Percentiles rank a stretch among this genome's conserved stretches.
These are phyloP conservation scores for Tamias sibiricus DNA, from an alignment of 2,113 vertebrate species.

Conservation along the genomic window DNA sequence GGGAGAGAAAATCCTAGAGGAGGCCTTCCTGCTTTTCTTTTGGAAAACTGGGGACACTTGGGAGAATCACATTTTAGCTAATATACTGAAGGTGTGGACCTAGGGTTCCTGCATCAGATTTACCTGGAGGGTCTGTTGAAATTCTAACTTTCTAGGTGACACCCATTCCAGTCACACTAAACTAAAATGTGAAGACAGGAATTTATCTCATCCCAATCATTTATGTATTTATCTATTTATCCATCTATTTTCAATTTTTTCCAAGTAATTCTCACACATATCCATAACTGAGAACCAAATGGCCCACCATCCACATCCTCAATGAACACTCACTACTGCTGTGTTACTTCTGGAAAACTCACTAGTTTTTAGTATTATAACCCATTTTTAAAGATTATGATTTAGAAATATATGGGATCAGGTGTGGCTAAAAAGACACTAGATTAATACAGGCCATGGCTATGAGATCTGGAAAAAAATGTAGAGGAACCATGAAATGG, in stretches of 20 bases:
- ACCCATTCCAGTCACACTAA: neutral
- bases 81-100: conserved; percentile 8
- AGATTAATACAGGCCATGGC: neutral
- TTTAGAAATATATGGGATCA: neutral
- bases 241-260: neutral
- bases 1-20: conserved; percentile 66
- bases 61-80: neutral
- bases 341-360: neutral
- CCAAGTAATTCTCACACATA: neutral
- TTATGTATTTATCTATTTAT: neutral
- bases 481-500: neutral
- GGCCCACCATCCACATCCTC: neutral
- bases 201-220: neutral
- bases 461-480: neutral
- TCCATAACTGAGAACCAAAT: neutral
- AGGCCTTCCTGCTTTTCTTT: conserved; percentile 2
- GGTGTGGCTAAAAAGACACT: neutral
- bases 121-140: neutral
- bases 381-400: neutral
- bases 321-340: neutral
- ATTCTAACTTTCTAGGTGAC: neutral
- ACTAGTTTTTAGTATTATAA: neutral
- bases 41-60: neutral
- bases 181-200: conserved; percentile 8
- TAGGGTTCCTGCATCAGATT: neutral